Percentiles rank a stretch among this genome's conserved stretches.
Evolutionary conservation across 2,888 invertebrate genomes (phyloP).

Genomic region (Hetaerina titia): DNA sequence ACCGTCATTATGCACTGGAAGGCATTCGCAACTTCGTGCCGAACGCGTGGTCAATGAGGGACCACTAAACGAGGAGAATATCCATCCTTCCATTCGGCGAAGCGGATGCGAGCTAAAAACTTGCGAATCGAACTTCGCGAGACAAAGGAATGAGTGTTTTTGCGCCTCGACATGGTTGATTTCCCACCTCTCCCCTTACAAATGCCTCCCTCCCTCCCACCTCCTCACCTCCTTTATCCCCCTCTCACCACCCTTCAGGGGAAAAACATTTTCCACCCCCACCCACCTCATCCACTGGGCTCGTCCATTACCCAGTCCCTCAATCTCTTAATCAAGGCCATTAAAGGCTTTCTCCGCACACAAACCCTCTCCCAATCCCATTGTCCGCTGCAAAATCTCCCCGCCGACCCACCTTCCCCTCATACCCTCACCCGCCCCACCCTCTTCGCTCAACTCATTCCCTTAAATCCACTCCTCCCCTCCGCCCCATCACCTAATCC

Average conservation of each 20-base stretch:
- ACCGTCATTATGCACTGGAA: no score
- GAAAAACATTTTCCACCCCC: not conserved
- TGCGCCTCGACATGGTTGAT: not conserved
- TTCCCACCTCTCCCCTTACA: not conserved
- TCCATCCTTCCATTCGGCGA: no score
- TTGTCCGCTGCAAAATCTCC: slow-evolving; percentile 29
- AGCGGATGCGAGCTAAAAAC: no score
- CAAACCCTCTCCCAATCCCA: slow-evolving; percentile 58
- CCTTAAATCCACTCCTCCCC: not conserved
- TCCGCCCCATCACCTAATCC: not conserved
- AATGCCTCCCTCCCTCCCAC: not conserved
- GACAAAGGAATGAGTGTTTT: not conserved
- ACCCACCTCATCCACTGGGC: not conserved
- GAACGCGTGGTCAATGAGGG: no score
- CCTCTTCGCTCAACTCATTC: not conserved
- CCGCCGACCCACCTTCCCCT: not conserved
- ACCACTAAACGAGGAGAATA: no score
- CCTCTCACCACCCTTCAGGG: not conserved
- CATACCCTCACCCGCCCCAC: not conserved
- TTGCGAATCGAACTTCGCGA: not conserved
- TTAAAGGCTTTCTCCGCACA: slow-evolving; percentile 68
- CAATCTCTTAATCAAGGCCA: slow-evolving; percentile 71
- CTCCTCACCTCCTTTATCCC: not conserved
- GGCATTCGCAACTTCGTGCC: no score
- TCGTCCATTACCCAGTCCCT: slow-evolving; percentile 66